Base-by-base conservation (phyloP, 2,113 vertebrate genomes). In the Sinocyclocheilus maitianheensis region DNA sequence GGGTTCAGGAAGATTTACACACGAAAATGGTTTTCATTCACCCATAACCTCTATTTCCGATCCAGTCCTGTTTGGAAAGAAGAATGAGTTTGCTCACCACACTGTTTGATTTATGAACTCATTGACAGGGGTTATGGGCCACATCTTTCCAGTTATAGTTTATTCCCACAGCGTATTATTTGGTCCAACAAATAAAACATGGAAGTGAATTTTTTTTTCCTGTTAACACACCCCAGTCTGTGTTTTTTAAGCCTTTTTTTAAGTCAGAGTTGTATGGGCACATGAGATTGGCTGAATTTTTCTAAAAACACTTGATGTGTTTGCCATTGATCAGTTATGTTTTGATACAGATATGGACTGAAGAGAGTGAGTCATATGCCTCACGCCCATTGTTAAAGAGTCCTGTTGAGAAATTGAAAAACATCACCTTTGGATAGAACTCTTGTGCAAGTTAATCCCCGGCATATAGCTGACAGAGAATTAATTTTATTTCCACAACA, bases 401-500 rank as follows among this genome's bases (percentile, higher is more conserved):
- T 69, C 62, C 62, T 74, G n/a, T 58, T 84, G 80, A 37, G 46
- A 86, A 88, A 88, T 87, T 67, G 75, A 83, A 85, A 85, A 85
- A n/a, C 63, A 79, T 48, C 37, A 53, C 55, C 30, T 84, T 63
- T 2, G 24, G 76, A 51, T 58, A 75, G 43, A 86, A 84, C 16
- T 12, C 20, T 67, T 43, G 34, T 40, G 14, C 37, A 18, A 65
- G 55, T 81, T 71, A 60, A 84, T 87, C 34, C 30, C 18, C 22
- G 6, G 51, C 82, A 81, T 11, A 84, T 5, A 43, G 22, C 30
- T n/a, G 16, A 37, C 69, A 43, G 20, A 2, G 18, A 43, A 24
- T 13, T 5, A 10, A 74, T 55, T 58, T 55, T 37, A 53, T 24
- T 76, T 63, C 8, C 65, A 77, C 65, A 76, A n/a, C 82, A 40